Evolutionary conservation across 2,888 invertebrate genomes (phyloP).

Genomic region (Phytoseiulus persimilis): DNA sequence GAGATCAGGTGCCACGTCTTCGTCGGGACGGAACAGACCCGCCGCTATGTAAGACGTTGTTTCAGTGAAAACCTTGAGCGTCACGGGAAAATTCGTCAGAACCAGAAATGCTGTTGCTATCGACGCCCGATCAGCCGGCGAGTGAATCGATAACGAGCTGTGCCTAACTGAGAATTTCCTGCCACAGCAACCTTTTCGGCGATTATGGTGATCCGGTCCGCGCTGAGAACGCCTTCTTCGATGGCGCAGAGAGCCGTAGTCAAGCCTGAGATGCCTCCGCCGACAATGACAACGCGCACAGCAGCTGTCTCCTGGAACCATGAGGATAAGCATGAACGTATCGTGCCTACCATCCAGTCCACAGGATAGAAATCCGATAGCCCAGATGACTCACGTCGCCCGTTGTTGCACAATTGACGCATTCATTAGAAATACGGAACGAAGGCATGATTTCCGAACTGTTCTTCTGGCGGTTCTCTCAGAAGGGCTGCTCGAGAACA

Average conservation of each 20-base stretch:
- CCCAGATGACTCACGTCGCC: no score
- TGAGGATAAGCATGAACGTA: not conserved
- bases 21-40: constrained; percentile 45
- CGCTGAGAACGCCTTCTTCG: not conserved
- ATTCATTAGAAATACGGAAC: no score
- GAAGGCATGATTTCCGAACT: no score
- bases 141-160: no score
- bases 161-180: no score
- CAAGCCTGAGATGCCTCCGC: not conserved
- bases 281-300: not conserved
- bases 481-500: no score
- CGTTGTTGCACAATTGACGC: no score
- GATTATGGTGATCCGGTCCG: not conserved
- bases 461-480: no score
- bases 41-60: constrained; percentile 42
- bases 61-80: not conserved
- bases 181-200: not conserved
- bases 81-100: not conserved
- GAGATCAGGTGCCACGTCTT: constrained; percentile 42
- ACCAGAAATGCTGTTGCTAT: not conserved
- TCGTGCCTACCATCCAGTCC: no score
- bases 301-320: not conserved
- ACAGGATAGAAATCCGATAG: no score
- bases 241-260: constrained; percentile 7
- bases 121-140: no score